Evolutionary conservation across 2,797 vertebrate species (phyloP).

Genomic region (Lutjanus campechanus): DNA sequence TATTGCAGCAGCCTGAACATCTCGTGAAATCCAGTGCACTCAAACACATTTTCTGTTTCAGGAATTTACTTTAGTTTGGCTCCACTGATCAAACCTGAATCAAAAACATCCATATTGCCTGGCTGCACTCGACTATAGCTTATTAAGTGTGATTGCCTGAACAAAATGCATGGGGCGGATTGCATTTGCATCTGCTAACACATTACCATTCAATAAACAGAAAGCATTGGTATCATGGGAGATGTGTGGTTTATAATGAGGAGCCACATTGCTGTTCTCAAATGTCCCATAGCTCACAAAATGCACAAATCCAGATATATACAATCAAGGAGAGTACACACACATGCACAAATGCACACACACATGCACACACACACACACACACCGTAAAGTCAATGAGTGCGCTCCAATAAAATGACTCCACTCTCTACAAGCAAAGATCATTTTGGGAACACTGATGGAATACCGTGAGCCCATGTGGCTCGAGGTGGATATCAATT

Average conservation of each 20-base stretch:
- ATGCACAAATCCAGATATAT: slow-evolving; percentile 65
- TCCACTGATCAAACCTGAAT: slow-evolving; percentile 57
- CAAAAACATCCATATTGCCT: slow-evolving; percentile 52
- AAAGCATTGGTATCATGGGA: slow-evolving; percentile 76
- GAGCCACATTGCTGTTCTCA: slow-evolving; percentile 63
- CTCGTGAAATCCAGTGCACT: background rate
- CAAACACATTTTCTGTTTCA: slow-evolving; percentile 33
- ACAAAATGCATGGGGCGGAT: slow-evolving; percentile 63
- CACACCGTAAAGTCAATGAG: slow-evolving; percentile 55
- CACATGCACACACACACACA: slow-evolving; percentile 13
- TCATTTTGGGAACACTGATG: slow-evolving; percentile 77
- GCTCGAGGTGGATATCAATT: slow-evolving; percentile 85
- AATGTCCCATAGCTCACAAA: slow-evolving; percentile 66
- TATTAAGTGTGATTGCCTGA: slow-evolving; percentile 73
- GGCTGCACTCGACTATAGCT: slow-evolving; percentile 52
- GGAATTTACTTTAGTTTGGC: slow-evolving; percentile 35
- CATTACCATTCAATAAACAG: slow-evolving; percentile 82
- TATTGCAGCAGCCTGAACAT: slow-evolving; percentile 15
- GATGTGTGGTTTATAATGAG: slow-evolving; percentile 79
- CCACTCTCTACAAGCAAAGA: slow-evolving; percentile 61
- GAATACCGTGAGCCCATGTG: slow-evolving; percentile 75
- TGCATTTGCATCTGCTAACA: slow-evolving; percentile 72
- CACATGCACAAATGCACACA: slow-evolving; percentile 11
- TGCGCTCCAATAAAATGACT: slow-evolving; percentile 60
- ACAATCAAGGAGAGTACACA: slow-evolving; percentile 47